Percentiles rank a stretch among this genome's conserved stretches.
phyloP scores from a whole-genome alignment of 2,888 invertebrate species.

The Cataglyphis rosenhaueri region DNA sequence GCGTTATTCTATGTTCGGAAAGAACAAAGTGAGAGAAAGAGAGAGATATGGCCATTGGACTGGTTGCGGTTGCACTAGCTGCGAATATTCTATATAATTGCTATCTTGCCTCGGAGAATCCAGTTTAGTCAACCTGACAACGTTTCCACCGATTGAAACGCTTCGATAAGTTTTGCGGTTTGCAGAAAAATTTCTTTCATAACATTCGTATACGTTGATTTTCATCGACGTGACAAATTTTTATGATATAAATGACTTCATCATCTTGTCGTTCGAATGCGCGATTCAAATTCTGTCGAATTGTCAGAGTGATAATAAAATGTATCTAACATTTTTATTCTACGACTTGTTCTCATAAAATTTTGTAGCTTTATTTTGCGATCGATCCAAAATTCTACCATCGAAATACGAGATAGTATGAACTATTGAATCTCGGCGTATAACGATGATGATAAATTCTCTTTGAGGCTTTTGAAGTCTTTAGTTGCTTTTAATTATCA shows the following conservation, averaged over 20 bases:
- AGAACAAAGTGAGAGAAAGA: conserved; percentile 42
- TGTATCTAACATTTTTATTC: background rate
- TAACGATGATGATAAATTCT: conserved; percentile 72
- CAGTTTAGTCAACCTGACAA: conserved; percentile 51
- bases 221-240: conserved; percentile 37
- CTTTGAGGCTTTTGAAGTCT: conserved; percentile 59
- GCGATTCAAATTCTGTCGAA: background rate
- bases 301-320: background rate
- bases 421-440: conserved; percentile 57
- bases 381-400: conserved; percentile 19
- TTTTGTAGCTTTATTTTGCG: background rate
- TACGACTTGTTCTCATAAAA: background rate
- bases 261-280: background rate
- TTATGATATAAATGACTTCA: conserved; percentile 20
- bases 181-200: conserved; percentile 50
- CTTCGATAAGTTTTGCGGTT: conserved; percentile 54
- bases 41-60: conserved; percentile 44
- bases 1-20: conserved; percentile 34
- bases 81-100: conserved; percentile 66
- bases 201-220: conserved; percentile 28
- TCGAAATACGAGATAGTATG: background rate
- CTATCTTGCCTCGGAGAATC: conserved; percentile 56
- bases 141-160: conserved; percentile 53
- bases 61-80: conserved; percentile 60
- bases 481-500: conserved; percentile 70